Percentiles rank a stretch among this genome's conserved stretches.
These are phyloP conservation scores for Scaptomyza montana DNA, from an alignment of 1,140 invertebrate species.

Conservation along the genomic window DNA sequence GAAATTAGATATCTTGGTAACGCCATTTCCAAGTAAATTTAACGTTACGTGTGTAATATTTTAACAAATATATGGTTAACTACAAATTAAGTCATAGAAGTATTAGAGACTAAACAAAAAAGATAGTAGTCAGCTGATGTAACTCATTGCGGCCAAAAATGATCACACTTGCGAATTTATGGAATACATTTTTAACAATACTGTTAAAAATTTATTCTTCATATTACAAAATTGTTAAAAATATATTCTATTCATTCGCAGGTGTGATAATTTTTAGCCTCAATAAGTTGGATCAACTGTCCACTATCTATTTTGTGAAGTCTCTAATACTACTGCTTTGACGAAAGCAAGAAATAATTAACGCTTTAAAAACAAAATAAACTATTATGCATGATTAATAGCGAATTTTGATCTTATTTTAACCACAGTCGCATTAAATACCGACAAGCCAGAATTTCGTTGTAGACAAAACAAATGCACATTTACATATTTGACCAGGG, in stretches of 20 bases:
- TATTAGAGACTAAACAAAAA: too few species aligned
- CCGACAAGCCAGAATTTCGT: constrained; percentile 47
- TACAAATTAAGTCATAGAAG: neutral
- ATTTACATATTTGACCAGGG: constrained; percentile 53
- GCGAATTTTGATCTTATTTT: constrained; percentile 13
- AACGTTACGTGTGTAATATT: constrained; percentile 37
- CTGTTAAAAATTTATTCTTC: too few species aligned
- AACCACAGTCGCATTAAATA: constrained; percentile 37
- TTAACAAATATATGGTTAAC: constrained; percentile 5
- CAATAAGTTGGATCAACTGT: constrained; percentile 58
- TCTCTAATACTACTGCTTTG: constrained; percentile 9
- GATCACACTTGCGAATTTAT: too few species aligned
- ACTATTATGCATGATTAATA: constrained; percentile 46
- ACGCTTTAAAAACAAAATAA: constrained; percentile 19
- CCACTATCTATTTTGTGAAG: constrained; percentile 39
- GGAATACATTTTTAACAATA: too few species aligned
- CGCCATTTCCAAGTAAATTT: constrained; percentile 64
- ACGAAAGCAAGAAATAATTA: constrained; percentile 40
- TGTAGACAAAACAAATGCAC: constrained; percentile 74
- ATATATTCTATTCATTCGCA: constrained; percentile 63
- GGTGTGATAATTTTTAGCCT: constrained; percentile 60
- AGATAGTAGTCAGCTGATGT: too few species aligned
- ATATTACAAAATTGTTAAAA: constrained; percentile 41
- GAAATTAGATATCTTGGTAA: constrained; percentile 63
- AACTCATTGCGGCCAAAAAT: too few species aligned